Evolutionary conservation across 2,888 invertebrate species (phyloP), one percentile per base, ranked within the genome.

Genomic region (Tachystola acroxantha): DNA sequence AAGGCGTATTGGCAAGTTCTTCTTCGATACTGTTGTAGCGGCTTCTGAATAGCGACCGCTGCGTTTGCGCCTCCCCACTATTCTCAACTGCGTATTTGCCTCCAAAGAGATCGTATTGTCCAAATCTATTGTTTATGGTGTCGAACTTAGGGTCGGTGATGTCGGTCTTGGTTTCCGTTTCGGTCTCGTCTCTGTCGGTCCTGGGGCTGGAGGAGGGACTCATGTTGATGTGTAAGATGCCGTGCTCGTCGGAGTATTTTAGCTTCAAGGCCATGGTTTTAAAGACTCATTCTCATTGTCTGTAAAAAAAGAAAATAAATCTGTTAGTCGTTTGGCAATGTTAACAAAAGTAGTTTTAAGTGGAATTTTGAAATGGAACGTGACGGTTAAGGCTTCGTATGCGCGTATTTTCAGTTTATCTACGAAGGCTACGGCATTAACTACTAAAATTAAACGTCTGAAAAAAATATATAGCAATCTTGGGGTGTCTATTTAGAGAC

Each of bases 1-100:
- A 88, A 12, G 88, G 88, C 34, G 88, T 88, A 45, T 87, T 88
- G 0, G 88, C 86, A 0, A 88, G 55, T 19, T 88, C 88, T 39
- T 86, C 82, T 43, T 88, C 88, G 1, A 88, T 72, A 41, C 86
- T 87, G 48, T 87, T 88, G 76, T 86, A 85, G 2, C 88, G 70
- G 42, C 82, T 85, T 5, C 87, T 64, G 59, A 88, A 88, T 1
- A 88, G 64, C 13, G 86, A 85, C 2, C 64, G 69, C 57, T 53
- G 46, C 66, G 72, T 61, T 58, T 54, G 46, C 65, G 72, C 61
- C 62, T 33, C 37, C 38, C 43, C 52, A 48, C 59, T 29, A 7
- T 4, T 14, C 12, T 29, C 24, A 2, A 61, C 49, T 7, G 75
- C 81, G 48, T 84, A 84, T 39, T 80, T 79, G 10, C 73, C 76